phyloP scores from a whole-genome alignment of 2,797 vertebrate genomes.

The Chelonia mydas region DNA sequence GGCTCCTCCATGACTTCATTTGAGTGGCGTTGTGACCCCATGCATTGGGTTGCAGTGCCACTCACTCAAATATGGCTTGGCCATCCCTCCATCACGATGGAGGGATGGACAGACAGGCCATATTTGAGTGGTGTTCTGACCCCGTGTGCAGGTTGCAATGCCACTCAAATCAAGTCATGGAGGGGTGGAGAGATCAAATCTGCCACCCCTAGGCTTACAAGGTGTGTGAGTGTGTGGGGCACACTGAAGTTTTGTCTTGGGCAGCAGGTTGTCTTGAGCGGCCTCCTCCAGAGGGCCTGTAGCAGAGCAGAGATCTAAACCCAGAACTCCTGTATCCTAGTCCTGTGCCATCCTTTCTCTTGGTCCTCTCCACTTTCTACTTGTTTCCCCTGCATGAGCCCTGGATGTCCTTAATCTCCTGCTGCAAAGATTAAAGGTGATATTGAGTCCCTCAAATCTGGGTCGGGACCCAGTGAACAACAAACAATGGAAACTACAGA shows the following conservation, averaged over 20 bases:
- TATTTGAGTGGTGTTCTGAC: background rate
- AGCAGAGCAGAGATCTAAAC: background rate
- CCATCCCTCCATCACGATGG: no score
- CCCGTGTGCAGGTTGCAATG: background rate
- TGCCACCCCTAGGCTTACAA: background rate
- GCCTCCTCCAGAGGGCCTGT: background rate
- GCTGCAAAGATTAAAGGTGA: background rate
- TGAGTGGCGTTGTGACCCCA: no score
- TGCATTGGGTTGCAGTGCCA: no score
- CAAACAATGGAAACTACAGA: background rate
- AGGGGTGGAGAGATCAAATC: no score
- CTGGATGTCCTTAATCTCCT: background rate
- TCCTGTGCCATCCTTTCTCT: background rate
- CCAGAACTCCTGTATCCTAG: background rate
- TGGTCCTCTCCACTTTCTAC: fast-evolving
- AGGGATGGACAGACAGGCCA: no score
- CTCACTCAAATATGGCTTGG: no score
- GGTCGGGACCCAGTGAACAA: background rate
- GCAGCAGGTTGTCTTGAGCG: background rate
- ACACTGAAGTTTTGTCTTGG: background rate
- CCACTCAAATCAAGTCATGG: background rate
- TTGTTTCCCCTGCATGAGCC: fast-evolving
- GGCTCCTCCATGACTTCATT: no score
- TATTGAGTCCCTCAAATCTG: background rate
- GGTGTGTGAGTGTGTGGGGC: background rate